Percentiles rank a stretch among this genome's conserved stretches.
phyloP scores from a whole-genome alignment of 2,888 invertebrate genomes.

The Strigamia maritima region DNA sequence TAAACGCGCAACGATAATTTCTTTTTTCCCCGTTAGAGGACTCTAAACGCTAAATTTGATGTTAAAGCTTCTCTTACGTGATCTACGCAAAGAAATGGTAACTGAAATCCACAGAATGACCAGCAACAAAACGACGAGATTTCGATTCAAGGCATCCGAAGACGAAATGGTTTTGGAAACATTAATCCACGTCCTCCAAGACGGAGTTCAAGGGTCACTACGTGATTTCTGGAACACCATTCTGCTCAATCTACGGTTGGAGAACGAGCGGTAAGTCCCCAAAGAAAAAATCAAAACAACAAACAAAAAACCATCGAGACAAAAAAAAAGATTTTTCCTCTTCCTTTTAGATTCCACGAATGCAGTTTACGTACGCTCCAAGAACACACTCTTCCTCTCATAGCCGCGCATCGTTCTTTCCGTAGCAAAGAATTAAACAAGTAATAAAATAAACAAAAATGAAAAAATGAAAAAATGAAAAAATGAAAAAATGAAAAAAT shows the following conservation, averaged over 20 bases:
- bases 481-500: background rate
- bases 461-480: background rate
- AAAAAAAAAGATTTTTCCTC: background rate
- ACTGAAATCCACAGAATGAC: slow-evolving; percentile 9
- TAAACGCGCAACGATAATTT: background rate
- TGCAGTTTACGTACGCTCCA: slow-evolving; percentile 19
- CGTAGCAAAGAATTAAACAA: background rate
- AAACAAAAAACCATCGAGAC: background rate
- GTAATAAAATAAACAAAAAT: background rate
- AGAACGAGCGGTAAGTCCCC: background rate
- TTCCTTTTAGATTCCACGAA: background rate
- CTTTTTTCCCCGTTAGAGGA: slow-evolving; percentile 27
- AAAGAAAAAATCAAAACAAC: background rate
- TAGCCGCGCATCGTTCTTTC: background rate
- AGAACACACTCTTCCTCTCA: slow-evolving; percentile 16
- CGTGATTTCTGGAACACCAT: slow-evolving; percentile 18
- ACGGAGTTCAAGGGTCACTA: slow-evolving; percentile 7
- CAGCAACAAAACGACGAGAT: slow-evolving; percentile 1
- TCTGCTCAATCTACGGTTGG: slow-evolving; percentile 14
- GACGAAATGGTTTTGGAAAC: slow-evolving; percentile 21
- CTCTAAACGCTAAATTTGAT: slow-evolving; percentile 9
- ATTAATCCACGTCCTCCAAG: background rate
- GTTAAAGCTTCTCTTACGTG: slow-evolving; percentile 10
- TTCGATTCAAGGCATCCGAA: slow-evolving; percentile 3
- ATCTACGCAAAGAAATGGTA: slow-evolving; percentile 18